These are phyloP conservation scores for Anorthoa munda DNA, from an alignment of 2,888 invertebrate species.

Conservation along the genomic window DNA sequence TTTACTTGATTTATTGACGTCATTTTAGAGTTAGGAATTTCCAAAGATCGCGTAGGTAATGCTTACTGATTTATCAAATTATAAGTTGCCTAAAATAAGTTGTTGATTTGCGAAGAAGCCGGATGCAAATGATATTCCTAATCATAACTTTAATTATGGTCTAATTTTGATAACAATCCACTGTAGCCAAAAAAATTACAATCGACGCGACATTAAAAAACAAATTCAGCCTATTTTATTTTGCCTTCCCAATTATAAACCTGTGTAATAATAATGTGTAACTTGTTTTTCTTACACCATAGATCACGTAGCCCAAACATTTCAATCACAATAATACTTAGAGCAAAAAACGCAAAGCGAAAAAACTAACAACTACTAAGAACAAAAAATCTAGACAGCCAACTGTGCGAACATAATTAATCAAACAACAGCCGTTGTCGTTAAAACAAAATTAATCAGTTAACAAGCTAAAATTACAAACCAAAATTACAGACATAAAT, in stretches of 20 bases:
- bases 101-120: background rate
- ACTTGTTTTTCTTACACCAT: background rate
- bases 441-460: constrained; percentile 10
- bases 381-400: background rate
- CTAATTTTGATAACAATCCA: background rate
- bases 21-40: background rate
- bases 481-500: too few species aligned
- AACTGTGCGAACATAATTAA: background rate
- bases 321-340: constrained; percentile 1
- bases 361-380: background rate
- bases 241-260: background rate
- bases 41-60: background rate
- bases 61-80: background rate
- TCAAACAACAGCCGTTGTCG: background rate
- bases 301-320: background rate
- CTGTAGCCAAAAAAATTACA: background rate
- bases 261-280: background rate
- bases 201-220: background rate
- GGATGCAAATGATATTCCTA: background rate
- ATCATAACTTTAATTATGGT: background rate
- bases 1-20: too few species aligned
- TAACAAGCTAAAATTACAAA: constrained; percentile 18
- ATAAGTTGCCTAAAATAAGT: background rate
- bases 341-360: background rate
- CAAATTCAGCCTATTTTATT: background rate